Evolutionary conservation across 2,888 invertebrate species (phyloP).

Genomic region (Julus scanicus): DNA sequence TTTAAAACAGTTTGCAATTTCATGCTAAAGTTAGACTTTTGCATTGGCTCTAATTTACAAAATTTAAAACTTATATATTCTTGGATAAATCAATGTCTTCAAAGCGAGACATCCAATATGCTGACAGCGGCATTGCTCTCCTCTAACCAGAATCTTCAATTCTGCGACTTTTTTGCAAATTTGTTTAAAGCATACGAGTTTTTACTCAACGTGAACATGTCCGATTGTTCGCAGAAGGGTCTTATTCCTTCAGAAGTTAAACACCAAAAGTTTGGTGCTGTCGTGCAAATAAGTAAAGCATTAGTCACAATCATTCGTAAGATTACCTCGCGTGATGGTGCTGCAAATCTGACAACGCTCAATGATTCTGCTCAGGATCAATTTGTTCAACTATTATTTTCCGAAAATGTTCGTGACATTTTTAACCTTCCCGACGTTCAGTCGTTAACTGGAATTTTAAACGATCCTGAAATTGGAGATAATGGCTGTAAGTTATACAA

Average conservation of each 20-base stretch:
- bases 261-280: neutral
- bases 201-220: neutral
- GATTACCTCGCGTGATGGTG: neutral
- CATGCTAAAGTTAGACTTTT: neutral
- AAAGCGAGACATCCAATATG: neutral
- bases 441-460: neutral
- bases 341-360: neutral
- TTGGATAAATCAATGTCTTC: neutral
- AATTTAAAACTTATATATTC: slow-evolving; percentile 2
- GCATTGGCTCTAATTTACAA: neutral
- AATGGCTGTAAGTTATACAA: neutral
- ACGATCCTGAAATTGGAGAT: neutral
- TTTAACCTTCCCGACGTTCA: neutral
- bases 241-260: neutral
- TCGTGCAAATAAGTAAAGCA: slow-evolving; percentile 5
- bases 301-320: neutral
- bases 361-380: neutral
- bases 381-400: neutral
- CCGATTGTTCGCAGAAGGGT: neutral
- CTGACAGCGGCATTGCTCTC: neutral
- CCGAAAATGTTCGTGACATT: neutral
- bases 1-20: neutral
- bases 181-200: slow-evolving; percentile 44
- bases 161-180: neutral
- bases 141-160: neutral